Evolutionary conservation across 2,113 vertebrate genomes (phyloP), one percentile per base, ranked within the genome.

Genomic region (Probosciger aterrimus): DNA sequence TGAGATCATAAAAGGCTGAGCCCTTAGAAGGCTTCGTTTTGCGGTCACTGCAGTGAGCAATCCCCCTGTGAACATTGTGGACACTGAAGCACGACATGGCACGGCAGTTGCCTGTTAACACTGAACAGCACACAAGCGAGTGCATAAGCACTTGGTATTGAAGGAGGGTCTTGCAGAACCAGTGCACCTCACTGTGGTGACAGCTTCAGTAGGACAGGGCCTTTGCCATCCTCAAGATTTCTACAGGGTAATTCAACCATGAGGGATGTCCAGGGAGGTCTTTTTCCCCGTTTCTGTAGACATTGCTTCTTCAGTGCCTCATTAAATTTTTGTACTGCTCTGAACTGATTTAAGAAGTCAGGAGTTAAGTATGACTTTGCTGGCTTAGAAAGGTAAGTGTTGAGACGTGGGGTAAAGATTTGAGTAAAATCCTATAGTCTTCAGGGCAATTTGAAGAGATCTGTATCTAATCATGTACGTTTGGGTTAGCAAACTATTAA

Each of bases 71-170:
- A 41, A 33, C 15, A 1, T 28, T 41, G 8, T 11, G 30, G 52
- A 5, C 5, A 0, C 4, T 2, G n/a, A 18, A 69, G 60, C 52
- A 18, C 63, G 35, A 1, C 1, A 2, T 39, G 41, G 22, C 24
- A 7, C 31, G 18, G 33, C 35, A 31, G 27, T 11, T 41, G 19
- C n/a, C 46, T 28, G 7, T 67, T 28, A 22, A 22, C 3, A 7
- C 10, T 0, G 0, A 27, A 15, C 27, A 31, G 57, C 15, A 5
- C 22, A 6, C 19, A 24, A 46, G 31, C 1, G 1, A 43, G 10
- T 68, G 3, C 8, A 0, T 14, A 10, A 71, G 30, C 47, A 22
- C 47, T 24, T 31, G 28, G 16, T 49, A 7, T 8, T 9, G 47
- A 37, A 64, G 53, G 23, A 62, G 19, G 4, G 11, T 76, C 46